Evolutionary conservation across 2,888 invertebrate genomes (phyloP), one percentile per base, ranked within the genome.

Genomic region (Aleiodes leptofemur): DNA sequence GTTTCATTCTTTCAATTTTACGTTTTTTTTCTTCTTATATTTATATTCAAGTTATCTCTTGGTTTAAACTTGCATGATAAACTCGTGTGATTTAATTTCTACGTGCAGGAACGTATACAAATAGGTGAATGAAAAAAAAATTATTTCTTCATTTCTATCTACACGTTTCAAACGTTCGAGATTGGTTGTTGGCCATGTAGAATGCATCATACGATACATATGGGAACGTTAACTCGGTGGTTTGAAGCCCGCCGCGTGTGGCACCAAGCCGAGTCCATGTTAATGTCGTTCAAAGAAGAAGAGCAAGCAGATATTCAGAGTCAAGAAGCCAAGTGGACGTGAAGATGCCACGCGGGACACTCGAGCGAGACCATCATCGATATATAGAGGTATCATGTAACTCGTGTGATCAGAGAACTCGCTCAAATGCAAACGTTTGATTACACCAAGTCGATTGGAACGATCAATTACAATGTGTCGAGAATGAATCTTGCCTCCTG

Each of bases 191-290:
- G n/a, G 48, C 48, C 11, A 64, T 38, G 59, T 38, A 34, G 34
- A 66, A 83, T 77, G 79, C 82, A 89, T 89, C 88, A 89, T 84
- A 86, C 86, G 89, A 89, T 89, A 89, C 89, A 89, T 89, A 89
- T 89, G 89, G 87, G 89, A 89, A 89, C 88, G 86, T 86, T 86
- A 86, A 86, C 80, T 82, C 83, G 89, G 89, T 82, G 89, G 89
- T 89, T 87, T 87, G 87, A 88, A 88, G 87, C 87, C 88, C 82
- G 86, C 85, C 85, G 84, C 84, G 84, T 86, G 87, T 83, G 85
- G 85, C 80, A 78, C 77, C 74, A 74, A 64, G 68, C 66, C 13
- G 43, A 64, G 43, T 64, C 64, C 66, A 50, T 59, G 73, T 73
- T 61, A 51, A 75, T 71, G 31, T 59, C 50, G 43, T 8, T 14